A percentile compares a stretch with the other conserved stretches of the same genome.
phyloP scores from a whole-genome alignment of 1,140 invertebrate species.

The Dendrolimus kikuchii region DNA sequence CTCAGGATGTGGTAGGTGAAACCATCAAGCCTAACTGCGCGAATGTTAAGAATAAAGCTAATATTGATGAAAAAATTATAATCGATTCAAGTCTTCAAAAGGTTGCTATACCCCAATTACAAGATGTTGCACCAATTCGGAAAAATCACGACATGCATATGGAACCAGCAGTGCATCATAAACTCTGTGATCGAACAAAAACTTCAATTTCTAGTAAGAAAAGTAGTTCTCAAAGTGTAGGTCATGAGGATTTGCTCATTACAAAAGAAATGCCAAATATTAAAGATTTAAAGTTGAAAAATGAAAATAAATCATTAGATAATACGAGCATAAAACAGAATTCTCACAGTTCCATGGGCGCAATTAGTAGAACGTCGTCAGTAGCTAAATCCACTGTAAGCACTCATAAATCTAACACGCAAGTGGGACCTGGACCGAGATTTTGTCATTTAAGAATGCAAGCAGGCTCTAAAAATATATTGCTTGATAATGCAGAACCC shows the following conservation, averaged over 20 bases:
- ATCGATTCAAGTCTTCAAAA: constrained; percentile 26
- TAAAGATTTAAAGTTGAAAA: constrained; percentile 35
- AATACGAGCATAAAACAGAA: constrained; percentile 43
- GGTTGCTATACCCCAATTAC: constrained; percentile 32
- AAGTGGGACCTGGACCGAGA: constrained; percentile 75
- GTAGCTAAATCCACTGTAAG: constrained; percentile 62
- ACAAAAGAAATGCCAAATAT: constrained; percentile 32
- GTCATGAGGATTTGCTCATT: constrained; percentile 40
- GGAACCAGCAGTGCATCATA: constrained; percentile 74
- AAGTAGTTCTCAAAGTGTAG: constrained; percentile 48
- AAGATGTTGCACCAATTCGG: constrained; percentile 43
- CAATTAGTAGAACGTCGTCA: constrained; percentile 63
- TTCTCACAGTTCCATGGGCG: constrained; percentile 64
- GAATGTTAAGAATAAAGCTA: constrained; percentile 15
- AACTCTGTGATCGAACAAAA: constrained; percentile 72
- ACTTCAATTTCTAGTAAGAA: constrained; percentile 55
- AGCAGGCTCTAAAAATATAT: constrained; percentile 82
- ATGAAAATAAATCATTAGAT: constrained; percentile 28
- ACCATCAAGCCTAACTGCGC: constrained; percentile 18
- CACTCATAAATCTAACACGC: constrained; percentile 61
- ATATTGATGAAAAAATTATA: constrained; percentile 26
- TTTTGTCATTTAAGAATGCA: constrained; percentile 82
- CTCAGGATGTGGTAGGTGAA: constrained; percentile 14
- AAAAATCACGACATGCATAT: constrained; percentile 51
- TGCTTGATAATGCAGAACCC: constrained; percentile 82